Percentiles rank a stretch among this genome's conserved stretches.
These are phyloP conservation scores for Acomys russatus DNA, from an alignment of 2,797 vertebrate genomes.

Conservation along the genomic window DNA sequence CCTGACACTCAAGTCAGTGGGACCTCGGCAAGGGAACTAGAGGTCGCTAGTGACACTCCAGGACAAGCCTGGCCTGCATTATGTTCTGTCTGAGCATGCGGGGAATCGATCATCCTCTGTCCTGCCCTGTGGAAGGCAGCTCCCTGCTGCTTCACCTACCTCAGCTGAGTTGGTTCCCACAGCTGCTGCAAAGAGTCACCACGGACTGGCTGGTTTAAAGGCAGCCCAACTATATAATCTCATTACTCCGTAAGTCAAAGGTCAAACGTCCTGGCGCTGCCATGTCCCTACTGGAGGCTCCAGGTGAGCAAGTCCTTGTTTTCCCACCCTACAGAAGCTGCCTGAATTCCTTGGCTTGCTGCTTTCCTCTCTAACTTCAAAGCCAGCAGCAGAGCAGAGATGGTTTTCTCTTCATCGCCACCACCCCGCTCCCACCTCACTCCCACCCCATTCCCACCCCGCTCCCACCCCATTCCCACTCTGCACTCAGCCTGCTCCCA, in stretches of 20 bases:
- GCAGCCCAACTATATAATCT: background rate
- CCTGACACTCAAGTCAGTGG: background rate
- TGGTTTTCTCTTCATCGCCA: background rate
- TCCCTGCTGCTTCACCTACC: background rate
- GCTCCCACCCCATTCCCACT: too few relatives aligned
- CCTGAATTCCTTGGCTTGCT: background rate
- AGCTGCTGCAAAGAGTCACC: background rate
- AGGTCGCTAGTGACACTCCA: background rate
- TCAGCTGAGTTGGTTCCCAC: background rate
- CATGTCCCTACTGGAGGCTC: background rate
- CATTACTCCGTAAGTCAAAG: background rate
- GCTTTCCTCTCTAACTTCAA: background rate
- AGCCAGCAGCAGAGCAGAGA: background rate
- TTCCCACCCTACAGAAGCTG: background rate
- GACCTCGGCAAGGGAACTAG: background rate
- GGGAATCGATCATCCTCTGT: background rate
- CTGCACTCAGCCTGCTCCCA: too few relatives aligned
- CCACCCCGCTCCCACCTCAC: background rate
- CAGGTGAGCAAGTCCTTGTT: background rate
- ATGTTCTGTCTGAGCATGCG: background rate
- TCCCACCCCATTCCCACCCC: too few relatives aligned
- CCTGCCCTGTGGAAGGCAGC: background rate
- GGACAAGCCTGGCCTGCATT: background rate
- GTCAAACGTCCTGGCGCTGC: background rate
- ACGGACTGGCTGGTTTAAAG: background rate